Percentiles rank a stretch among this genome's conserved stretches.
phyloP scores from a whole-genome alignment of 2,888 invertebrate genomes.

The Drosophila niveifrons region DNA sequence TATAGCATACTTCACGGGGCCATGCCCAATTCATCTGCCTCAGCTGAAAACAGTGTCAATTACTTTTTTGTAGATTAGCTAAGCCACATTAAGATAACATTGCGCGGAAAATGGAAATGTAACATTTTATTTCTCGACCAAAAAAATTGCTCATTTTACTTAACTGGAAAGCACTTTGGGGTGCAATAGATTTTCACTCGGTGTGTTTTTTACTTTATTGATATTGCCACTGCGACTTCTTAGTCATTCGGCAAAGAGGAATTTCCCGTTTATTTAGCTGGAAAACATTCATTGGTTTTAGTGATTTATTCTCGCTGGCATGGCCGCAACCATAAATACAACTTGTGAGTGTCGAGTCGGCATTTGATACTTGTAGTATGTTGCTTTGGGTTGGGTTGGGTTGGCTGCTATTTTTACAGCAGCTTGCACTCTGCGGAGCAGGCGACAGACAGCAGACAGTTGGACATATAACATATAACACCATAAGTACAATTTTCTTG shows the following conservation, averaged over 20 bases:
- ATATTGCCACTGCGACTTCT: neutral
- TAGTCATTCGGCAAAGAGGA: constrained; percentile 6
- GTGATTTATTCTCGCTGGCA: constrained; percentile 54
- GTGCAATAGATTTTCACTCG: constrained; percentile 1
- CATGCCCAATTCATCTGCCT: constrained; percentile 11
- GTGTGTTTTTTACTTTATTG: neutral
- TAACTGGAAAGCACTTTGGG: constrained; percentile 10
- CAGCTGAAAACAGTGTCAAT: constrained; percentile 30
- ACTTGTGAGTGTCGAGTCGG: neutral
- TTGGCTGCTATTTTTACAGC: constrained; percentile 59
- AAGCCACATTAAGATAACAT: constrained; percentile 17
- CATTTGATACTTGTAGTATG: constrained; percentile 16
- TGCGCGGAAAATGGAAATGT: neutral
- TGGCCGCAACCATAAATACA: constrained; percentile 44
- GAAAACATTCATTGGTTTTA: constrained; percentile 59
- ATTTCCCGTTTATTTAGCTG: constrained; percentile 63
- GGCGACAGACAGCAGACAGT: constrained; percentile 25
- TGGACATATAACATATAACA: constrained; percentile 41
- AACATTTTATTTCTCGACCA: neutral
- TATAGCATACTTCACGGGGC: constrained; percentile 48
- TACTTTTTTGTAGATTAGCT: constrained; percentile 25
- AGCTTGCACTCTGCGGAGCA: constrained; percentile 43
- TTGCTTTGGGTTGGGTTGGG: constrained; percentile 24
- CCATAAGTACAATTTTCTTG: constrained; percentile 69
- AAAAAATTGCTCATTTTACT: neutral